Percentiles rank a stretch among this genome's conserved stretches.
These are phyloP conservation scores for Hololepta plana DNA, from an alignment of 2,888 invertebrate genomes.

Conservation along the genomic window DNA sequence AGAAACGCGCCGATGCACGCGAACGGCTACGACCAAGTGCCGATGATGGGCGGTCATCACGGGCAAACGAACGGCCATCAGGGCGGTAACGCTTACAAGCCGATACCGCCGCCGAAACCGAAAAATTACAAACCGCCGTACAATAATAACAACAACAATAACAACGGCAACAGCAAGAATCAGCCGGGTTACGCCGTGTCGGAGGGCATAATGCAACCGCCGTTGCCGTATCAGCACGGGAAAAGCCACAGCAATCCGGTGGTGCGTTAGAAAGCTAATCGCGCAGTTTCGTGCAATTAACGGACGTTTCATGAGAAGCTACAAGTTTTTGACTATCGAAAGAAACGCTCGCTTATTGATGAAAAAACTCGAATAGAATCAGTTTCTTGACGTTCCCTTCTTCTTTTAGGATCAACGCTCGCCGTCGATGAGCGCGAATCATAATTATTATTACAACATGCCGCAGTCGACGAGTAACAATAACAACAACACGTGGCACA, in stretches of 20 bases:
- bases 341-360: too few relatives aligned
- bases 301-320: too few relatives aligned
- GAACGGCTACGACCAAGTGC: constrained; percentile 8
- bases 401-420: constrained; percentile 19
- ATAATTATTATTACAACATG: constrained; percentile 25
- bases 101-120: constrained; percentile 83
- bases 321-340: too few relatives aligned
- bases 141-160: constrained; percentile 11
- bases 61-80: background rate
- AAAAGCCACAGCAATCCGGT: constrained; percentile 29
- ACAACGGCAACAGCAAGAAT: constrained; percentile 2
- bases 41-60: background rate
- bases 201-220: constrained; percentile 18
- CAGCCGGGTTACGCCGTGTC: constrained; percentile 16
- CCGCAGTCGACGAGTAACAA: constrained; percentile 14
- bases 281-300: too few relatives aligned
- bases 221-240: constrained; percentile 24
- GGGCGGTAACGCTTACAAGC: constrained; percentile 50
- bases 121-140: constrained; percentile 73
- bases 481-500: constrained; percentile 14
- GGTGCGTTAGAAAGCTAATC: constrained; percentile 17
- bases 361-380: constrained; percentile 1
- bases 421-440: constrained; percentile 16
- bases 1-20: constrained; percentile 13
- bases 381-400: constrained; percentile 4